These are phyloP conservation scores for Tenthredo distinguenda DNA, from an alignment of 2,888 invertebrate species.

Conservation along the genomic window DNA sequence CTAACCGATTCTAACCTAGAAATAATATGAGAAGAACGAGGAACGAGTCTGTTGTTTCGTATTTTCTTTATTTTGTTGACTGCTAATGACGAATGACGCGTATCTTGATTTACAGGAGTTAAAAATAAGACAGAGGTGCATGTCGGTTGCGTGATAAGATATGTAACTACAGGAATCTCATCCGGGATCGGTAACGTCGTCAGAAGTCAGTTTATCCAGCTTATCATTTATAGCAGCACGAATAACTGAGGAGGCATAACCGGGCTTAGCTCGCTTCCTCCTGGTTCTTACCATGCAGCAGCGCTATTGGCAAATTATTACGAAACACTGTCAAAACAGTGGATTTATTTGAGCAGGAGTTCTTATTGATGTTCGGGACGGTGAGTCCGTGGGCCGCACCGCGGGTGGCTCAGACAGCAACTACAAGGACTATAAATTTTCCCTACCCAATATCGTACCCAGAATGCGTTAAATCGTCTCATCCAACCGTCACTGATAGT, in stretches of 20 bases:
- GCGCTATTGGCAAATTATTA: slow-evolving; percentile 72
- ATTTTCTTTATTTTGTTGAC: neutral
- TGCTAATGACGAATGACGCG: slow-evolving; percentile 9
- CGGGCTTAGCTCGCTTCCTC: neutral
- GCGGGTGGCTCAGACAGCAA: slow-evolving; percentile 67
- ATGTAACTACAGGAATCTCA: slow-evolving; percentile 12
- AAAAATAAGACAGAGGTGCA: neutral
- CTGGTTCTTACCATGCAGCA: slow-evolving; percentile 10
- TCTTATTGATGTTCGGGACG: slow-evolving; percentile 72
- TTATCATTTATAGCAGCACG: slow-evolving; percentile 29
- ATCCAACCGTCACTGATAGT: slow-evolving; percentile 63
- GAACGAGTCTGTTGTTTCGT: slow-evolving; percentile 57
- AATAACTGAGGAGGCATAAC: neutral
- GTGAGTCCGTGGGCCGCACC: slow-evolving; percentile 67
- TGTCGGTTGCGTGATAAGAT: slow-evolving; percentile 10
- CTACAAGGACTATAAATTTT: slow-evolving; percentile 73
- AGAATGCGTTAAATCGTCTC: slow-evolving; percentile 70
- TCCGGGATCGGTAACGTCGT: slow-evolving; percentile 31
- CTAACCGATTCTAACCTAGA: neutral
- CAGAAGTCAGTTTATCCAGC: slow-evolving; percentile 43
- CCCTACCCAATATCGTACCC: slow-evolving; percentile 73
- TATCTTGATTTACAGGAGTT: slow-evolving; percentile 13
- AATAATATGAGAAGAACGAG: neutral
- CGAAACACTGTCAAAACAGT: slow-evolving; percentile 73
- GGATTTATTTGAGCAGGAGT: slow-evolving; percentile 72